Conservation (phyloP, 23 tunicate species). For the Oikopleura dioica region DNA sequence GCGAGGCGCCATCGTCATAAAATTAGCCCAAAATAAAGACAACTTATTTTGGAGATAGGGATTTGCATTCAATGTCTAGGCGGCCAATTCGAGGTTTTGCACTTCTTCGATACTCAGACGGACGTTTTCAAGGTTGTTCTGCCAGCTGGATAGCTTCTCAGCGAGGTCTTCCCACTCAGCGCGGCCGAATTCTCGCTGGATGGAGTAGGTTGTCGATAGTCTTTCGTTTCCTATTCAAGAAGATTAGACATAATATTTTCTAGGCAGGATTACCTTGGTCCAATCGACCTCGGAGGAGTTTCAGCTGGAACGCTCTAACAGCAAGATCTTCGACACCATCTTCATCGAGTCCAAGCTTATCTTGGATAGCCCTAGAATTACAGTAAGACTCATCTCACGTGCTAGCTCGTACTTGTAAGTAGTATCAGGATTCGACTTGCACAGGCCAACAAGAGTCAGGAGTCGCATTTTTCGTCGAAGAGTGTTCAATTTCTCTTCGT, state of each 20-base stretch:
- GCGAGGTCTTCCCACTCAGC: background rate
- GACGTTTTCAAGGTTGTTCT: background rate
- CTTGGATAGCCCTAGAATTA: background rate
- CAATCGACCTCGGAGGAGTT: background rate
- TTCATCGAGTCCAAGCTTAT: background rate
- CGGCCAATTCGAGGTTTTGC: background rate
- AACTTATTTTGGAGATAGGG: no score
- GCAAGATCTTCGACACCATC: background rate
- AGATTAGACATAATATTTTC: no score
- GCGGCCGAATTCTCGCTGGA: background rate
- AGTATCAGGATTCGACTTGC: background rate
- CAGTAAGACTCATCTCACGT: background rate
- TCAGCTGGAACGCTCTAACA: background rate
- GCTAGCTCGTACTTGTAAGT: background rate
- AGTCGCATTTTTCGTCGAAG: background rate
- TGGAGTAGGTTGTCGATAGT: background rate
- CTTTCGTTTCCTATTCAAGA: no score
- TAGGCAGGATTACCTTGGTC: background rate
- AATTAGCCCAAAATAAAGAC: no score
- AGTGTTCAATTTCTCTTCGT: background rate
- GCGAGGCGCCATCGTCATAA: no score
- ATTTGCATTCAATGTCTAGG: no score
- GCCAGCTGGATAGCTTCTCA: background rate
- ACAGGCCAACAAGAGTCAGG: background rate
- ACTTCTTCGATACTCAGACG: background rate